phyloP scores from a whole-genome alignment of 2,888 invertebrate genomes.

The Oligia fasciuncula region DNA sequence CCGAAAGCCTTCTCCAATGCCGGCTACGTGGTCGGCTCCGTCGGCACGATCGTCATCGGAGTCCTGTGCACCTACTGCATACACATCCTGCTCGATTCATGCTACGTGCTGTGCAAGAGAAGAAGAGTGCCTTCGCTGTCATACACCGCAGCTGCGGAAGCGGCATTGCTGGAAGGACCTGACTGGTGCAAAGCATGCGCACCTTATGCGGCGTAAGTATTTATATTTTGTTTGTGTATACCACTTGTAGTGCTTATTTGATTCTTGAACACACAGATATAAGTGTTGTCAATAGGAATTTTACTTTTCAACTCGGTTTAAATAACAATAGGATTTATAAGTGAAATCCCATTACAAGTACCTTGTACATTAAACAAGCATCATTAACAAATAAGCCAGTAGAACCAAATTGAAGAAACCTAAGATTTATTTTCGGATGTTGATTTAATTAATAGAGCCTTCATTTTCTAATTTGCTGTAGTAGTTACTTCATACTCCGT shows the following conservation, averaged over 20 bases:
- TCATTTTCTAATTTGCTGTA: background rate
- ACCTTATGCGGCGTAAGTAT: slow-evolving; percentile 92
- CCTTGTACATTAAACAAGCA: background rate
- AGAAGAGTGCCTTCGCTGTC: slow-evolving; percentile 92
- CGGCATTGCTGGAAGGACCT: slow-evolving; percentile 94
- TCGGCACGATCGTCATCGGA: slow-evolving; percentile 96
- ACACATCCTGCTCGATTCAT: slow-evolving; percentile 94
- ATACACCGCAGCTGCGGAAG: slow-evolving; percentile 95
- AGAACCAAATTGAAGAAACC: background rate
- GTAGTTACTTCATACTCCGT: background rate
- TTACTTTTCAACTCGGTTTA: background rate
- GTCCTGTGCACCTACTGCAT: slow-evolving; percentile 98
- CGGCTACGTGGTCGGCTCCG: slow-evolving; percentile 94
- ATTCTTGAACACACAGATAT: background rate
- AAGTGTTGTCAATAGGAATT: background rate
- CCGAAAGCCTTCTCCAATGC: slow-evolving; percentile 96
- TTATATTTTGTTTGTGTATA: background rate
- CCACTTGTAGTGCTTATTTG: background rate
- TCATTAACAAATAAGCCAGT: background rate
- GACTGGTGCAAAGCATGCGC: slow-evolving; percentile 91
- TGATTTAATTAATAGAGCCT: background rate
- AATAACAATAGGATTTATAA: background rate
- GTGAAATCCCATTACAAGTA: background rate
- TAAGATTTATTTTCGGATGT: background rate
- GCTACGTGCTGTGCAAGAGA: slow-evolving; percentile 91